phyloP scores from a whole-genome alignment of 2,888 invertebrate species.

The Drosophila mercatorum region DNA sequence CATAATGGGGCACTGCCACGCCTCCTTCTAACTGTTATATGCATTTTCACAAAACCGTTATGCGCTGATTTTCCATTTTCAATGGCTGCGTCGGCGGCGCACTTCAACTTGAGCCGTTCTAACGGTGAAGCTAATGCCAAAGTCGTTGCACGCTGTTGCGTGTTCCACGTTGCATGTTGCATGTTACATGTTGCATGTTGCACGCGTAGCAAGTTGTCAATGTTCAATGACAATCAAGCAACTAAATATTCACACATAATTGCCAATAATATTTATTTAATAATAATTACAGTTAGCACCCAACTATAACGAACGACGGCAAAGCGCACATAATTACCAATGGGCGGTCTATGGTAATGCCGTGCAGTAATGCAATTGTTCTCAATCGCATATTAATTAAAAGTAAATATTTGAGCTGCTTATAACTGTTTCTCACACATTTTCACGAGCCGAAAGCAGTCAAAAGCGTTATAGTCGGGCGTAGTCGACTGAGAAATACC shows the following conservation, averaged over 20 bases:
- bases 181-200: conserved; percentile 33
- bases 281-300: conserved; percentile 38
- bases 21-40: no score
- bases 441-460: neutral
- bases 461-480: neutral
- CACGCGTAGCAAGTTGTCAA: conserved; percentile 23
- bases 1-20: no score
- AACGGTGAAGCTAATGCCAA: conserved; percentile 55
- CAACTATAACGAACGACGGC: conserved; percentile 31
- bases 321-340: conserved; percentile 12
- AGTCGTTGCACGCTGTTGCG: conserved; percentile 42
- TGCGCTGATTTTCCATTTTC: no score
- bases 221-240: conserved; percentile 59
- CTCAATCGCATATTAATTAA: conserved; percentile 1
- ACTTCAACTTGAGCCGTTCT: conserved; percentile 59
- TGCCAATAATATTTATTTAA: conserved; percentile 26
- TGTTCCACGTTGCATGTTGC: conserved; percentile 20
- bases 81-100: conserved; percentile 13
- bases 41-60: no score
- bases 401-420: neutral
- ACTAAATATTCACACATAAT: conserved; percentile 7
- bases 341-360: conserved; percentile 4
- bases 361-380: conserved; percentile 16
- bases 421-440: conserved; percentile 2
- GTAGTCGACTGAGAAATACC: neutral